A percentile compares a stretch with the other conserved stretches of the same genome.
Conservation (phyloP, 1,140 invertebrate genomes). For the Choristoneura fumiferana region DNA sequence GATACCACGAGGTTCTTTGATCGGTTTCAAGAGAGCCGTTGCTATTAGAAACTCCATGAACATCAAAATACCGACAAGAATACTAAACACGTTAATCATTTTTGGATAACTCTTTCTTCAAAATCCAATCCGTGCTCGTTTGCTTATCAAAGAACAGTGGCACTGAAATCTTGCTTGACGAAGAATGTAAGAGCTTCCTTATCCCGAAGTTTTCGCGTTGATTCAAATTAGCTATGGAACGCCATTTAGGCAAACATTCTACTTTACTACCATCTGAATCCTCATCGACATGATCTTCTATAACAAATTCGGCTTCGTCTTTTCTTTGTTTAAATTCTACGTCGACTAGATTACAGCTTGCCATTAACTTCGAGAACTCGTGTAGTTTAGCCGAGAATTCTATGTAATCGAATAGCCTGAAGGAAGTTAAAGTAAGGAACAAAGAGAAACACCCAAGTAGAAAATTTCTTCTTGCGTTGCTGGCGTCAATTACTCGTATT, state of each 20-base stretch:
- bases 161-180: background rate
- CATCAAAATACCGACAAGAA: constrained; percentile 30
- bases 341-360: constrained; percentile 48
- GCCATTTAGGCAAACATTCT: constrained; percentile 32
- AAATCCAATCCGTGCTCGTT: background rate
- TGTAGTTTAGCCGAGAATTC: constrained; percentile 54
- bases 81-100: constrained; percentile 51
- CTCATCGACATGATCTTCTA: constrained; percentile 14
- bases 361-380: constrained; percentile 53
- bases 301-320: no score
- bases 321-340: constrained; percentile 4
- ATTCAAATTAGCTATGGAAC: constrained; percentile 35
- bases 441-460: constrained; percentile 49
- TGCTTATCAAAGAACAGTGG: background rate
- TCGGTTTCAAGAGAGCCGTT: constrained; percentile 45
- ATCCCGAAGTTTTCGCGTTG: constrained; percentile 34
- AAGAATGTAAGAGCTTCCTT: constrained; percentile 27
- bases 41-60: constrained; percentile 41
- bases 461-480: constrained; percentile 48
- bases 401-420: constrained; percentile 46
- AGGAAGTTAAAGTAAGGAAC: constrained; percentile 41
- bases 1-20: constrained; percentile 40
- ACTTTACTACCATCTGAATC: constrained; percentile 28
- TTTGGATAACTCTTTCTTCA: background rate
- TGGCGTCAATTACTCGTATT: constrained; percentile 33